A percentile compares a stretch with the other conserved stretches of the same genome.
These are phyloP conservation scores for Colius striatus DNA, from an alignment of 2,113 vertebrate species.

Conservation along the genomic window DNA sequence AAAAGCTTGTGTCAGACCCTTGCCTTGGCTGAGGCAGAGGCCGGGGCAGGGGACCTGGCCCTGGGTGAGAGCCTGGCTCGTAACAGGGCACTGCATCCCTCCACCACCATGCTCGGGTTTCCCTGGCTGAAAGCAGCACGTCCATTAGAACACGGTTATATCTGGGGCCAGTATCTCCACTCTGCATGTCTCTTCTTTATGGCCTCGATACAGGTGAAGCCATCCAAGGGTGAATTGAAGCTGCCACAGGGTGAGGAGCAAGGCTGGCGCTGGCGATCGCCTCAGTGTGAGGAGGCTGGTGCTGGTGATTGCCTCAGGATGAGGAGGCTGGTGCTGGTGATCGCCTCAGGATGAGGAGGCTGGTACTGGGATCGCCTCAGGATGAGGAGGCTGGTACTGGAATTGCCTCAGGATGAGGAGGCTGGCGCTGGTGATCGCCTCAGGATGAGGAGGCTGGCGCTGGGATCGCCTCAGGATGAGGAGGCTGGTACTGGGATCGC, in stretches of 20 bases:
- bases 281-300: too few relatives aligned
- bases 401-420: too few relatives aligned
- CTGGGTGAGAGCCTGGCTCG: neutral
- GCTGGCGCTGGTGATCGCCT: too few relatives aligned
- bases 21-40: neutral
- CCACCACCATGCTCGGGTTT: fast-evolving
- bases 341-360: too few relatives aligned
- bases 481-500: too few relatives aligned
- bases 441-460: too few relatives aligned
- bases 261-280: neutral
- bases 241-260: neutral
- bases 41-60: fast-evolving
- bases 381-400: too few relatives aligned
- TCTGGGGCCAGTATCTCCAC: neutral
- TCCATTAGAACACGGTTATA: fast-evolving
- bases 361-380: too few relatives aligned
- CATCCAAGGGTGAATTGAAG: neutral
- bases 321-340: too few relatives aligned
- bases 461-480: too few relatives aligned
- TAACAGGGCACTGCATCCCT: neutral
- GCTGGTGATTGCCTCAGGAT: too few relatives aligned
- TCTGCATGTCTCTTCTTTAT: fast-evolving
- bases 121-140: neutral
- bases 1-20: neutral
- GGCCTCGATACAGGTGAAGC: fast-evolving